Percentiles rank a stretch among this genome's conserved stretches.
These are phyloP conservation scores for Rhineura floridana DNA, from an alignment of 2,113 vertebrate species.

Conservation along the genomic window DNA sequence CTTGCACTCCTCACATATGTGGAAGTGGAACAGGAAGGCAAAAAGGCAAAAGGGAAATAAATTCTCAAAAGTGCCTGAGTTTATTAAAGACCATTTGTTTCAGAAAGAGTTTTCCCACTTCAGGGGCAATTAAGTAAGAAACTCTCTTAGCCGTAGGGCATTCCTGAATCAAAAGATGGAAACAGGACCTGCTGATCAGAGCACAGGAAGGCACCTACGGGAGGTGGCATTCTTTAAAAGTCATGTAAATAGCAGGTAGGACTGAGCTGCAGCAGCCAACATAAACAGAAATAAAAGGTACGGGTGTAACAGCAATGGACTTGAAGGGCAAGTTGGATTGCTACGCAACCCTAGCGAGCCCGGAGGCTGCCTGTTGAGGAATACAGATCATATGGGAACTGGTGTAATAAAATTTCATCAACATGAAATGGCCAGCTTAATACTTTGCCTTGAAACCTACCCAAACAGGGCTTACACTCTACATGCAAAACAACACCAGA, in stretches of 20 bases:
- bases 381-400: neutral
- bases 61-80: neutral
- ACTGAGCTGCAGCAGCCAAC: no score
- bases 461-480: neutral
- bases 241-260: no score
- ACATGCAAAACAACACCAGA: neutral
- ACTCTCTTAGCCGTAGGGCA: neutral
- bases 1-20: neutral
- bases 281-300: no score
- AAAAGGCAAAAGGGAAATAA: neutral
- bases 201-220: neutral
- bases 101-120: neutral
- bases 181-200: neutral
- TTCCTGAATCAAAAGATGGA: neutral
- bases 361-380: neutral
- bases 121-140: neutral
- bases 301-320: neutral
- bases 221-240: neutral
- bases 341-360: neutral
- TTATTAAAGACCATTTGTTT: neutral
- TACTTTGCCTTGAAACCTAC: neutral
- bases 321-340: neutral
- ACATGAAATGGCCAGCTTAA: neutral
- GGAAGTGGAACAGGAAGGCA: neutral
- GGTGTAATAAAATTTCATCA: neutral